Conservation (phyloP, 2,888 invertebrate genomes). For the Octonoba sinensis region DNA sequence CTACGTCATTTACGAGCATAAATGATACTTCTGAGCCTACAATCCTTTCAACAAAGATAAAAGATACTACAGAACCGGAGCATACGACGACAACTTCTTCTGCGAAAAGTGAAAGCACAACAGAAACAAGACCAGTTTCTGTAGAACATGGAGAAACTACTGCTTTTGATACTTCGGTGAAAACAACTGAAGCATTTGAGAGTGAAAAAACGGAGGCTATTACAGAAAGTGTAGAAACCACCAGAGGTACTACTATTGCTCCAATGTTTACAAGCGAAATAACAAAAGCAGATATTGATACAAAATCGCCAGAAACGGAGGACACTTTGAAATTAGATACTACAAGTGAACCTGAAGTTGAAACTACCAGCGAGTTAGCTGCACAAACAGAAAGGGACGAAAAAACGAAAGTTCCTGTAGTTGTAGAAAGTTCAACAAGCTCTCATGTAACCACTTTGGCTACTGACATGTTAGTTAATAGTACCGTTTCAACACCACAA, state of each 20-base stretch:
- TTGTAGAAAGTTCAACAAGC: background rate
- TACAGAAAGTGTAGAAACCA: background rate
- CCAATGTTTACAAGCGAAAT: background rate
- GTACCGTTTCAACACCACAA: background rate
- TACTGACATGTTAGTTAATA: too few relatives aligned
- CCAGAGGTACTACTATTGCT: background rate
- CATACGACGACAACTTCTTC: background rate
- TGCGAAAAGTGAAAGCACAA: background rate
- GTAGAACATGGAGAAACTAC: background rate
- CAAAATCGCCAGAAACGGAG: constrained; percentile 7
- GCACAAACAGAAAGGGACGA: background rate
- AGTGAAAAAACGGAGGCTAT: background rate
- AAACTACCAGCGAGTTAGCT: too few relatives aligned
- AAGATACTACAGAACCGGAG: background rate
- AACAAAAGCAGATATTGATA: constrained; percentile 3
- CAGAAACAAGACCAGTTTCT: background rate
- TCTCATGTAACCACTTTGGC: too few relatives aligned
- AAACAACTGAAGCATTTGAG: background rate
- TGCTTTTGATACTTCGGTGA: background rate
- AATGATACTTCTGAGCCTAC: background rate
- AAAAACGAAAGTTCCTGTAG: background rate
- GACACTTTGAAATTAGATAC: constrained; percentile 3
- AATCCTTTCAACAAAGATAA: background rate
- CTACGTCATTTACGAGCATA: background rate
- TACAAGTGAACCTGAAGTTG: background rate